Conservation (phyloP, 2,797 vertebrate species). For the Protonibea diacanthus region DNA sequence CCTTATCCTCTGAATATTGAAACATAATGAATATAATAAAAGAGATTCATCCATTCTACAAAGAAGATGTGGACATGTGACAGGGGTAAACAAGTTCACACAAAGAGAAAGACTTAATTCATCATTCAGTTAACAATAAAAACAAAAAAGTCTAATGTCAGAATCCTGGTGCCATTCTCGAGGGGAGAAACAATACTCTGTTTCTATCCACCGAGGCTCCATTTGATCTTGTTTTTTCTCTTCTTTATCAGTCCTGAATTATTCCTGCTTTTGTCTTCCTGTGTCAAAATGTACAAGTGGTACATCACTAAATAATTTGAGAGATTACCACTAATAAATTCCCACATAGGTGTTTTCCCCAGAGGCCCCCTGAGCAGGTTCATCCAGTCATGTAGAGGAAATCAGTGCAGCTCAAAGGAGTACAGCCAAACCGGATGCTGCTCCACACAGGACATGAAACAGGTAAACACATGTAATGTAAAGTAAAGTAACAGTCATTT, state of each 20-base stretch:
- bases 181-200: background rate
- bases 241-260: no score
- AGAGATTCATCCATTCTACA: background rate
- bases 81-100: background rate
- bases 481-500: background rate
- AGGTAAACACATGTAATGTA: no score
- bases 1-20: background rate
- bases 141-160: no score
- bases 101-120: background rate
- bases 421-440: background rate
- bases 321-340: no score
- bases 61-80: background rate
- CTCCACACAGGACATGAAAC: background rate
- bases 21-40: background rate
- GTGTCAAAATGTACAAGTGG: background rate
- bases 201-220: no score
- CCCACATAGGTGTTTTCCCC: background rate
- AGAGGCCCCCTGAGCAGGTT: background rate
- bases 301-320: background rate
- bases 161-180: no score
- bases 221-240: no score
- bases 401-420: background rate
- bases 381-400: background rate
- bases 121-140: no score
- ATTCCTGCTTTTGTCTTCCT: background rate